These are phyloP conservation scores for Bradypus variegatus DNA, from an alignment of 2,797 vertebrate species.

Conservation along the genomic window DNA sequence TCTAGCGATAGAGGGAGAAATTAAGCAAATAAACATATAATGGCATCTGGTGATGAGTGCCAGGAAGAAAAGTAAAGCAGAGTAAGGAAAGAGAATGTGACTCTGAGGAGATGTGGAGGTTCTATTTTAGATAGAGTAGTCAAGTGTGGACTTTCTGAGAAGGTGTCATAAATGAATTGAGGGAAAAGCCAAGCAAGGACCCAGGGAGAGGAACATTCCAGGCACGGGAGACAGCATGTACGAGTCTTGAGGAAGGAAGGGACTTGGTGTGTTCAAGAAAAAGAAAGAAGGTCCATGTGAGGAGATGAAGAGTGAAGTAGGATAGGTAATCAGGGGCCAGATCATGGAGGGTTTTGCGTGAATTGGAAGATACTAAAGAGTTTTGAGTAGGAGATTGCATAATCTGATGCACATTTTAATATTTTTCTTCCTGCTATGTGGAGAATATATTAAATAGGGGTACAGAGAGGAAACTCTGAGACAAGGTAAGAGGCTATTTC, in stretches of 20 bases:
- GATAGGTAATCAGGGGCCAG: background rate
- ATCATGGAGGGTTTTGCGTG: background rate
- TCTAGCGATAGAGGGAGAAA: constrained; percentile 12
- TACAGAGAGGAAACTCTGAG: background rate
- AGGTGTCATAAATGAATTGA: constrained; percentile 22
- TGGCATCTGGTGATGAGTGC: background rate
- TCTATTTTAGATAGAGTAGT: background rate
- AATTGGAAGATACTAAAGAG: background rate
- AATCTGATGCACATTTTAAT: background rate
- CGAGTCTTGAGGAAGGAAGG: background rate
- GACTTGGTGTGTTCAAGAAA: background rate
- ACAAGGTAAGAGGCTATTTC: background rate
- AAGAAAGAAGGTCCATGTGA: background rate
- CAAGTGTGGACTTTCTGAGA: background rate
- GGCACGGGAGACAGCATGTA: background rate
- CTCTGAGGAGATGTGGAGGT: background rate
- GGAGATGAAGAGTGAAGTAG: background rate
- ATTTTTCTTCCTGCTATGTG: background rate
- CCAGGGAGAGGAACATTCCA: background rate
- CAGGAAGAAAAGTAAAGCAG: constrained; percentile 11
- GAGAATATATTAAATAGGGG: background rate
- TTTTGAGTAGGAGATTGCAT: background rate
- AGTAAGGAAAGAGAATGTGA: background rate
- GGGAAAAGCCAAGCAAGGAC: background rate
- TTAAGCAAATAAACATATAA: constrained; percentile 5